Evolutionary conservation across 2,888 invertebrate genomes (phyloP).

Genomic region (Crioceris asparagi): DNA sequence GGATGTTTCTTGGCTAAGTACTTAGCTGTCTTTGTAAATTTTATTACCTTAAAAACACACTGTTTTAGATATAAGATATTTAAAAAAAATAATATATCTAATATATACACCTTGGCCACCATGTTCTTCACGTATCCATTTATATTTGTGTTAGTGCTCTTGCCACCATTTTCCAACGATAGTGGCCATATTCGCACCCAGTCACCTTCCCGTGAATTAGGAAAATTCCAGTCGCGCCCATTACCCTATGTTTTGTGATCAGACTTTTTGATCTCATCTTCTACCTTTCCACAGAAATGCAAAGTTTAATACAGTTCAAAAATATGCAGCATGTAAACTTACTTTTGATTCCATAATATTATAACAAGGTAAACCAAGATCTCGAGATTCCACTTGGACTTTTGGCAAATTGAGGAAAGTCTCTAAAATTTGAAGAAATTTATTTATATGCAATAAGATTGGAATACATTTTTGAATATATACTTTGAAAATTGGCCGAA

Average conservation of each 20-base stretch:
- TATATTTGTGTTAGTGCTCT: constrained; percentile 11
- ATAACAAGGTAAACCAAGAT: constrained; percentile 11
- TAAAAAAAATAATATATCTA: too few species aligned
- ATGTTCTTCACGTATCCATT: constrained; percentile 26
- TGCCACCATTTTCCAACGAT: constrained; percentile 20
- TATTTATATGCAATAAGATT: background rate
- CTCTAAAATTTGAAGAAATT: constrained; percentile 21
- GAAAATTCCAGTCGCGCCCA: constrained; percentile 57
- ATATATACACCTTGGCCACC: constrained; percentile 31
- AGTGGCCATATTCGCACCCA: constrained; percentile 70
- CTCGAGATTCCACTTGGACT: constrained; percentile 21
- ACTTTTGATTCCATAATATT: constrained; percentile 1
- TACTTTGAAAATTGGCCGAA: constrained; percentile 23
- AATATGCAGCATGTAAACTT: background rate
- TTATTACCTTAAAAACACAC: too few species aligned
- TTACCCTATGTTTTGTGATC: constrained; percentile 54
- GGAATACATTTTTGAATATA: too few species aligned
- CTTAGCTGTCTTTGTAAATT: constrained; percentile 40
- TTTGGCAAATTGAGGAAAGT: constrained; percentile 26
- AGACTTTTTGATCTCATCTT: constrained; percentile 35
- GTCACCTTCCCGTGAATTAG: constrained; percentile 55
- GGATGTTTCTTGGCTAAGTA: constrained; percentile 40
- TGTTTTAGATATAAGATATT: too few species aligned
- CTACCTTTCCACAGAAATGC: constrained; percentile 19
- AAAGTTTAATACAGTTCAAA: background rate